Percentiles rank a stretch among this genome's conserved stretches.
phyloP scores from a whole-genome alignment of 2,888 invertebrate species.

The Phalera bucephala region DNA sequence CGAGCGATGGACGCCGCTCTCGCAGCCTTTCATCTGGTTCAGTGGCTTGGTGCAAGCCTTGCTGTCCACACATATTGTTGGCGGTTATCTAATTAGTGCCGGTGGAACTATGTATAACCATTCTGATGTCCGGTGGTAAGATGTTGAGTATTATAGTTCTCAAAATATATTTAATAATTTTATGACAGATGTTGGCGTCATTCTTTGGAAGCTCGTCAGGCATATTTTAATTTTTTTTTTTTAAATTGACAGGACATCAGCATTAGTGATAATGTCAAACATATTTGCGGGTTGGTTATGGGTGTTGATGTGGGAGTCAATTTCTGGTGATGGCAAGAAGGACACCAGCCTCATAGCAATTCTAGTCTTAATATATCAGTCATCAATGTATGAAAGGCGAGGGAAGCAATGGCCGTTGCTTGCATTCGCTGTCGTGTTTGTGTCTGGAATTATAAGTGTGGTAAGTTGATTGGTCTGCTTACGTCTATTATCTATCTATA shows the following conservation, averaged over 20 bases:
- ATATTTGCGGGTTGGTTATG: slow-evolving; percentile 82
- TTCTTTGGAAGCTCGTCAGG: no score
- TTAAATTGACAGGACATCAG: slow-evolving; percentile 85
- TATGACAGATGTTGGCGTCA: slow-evolving; percentile 38
- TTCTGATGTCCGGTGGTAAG: slow-evolving; percentile 86
- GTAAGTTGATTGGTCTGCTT: slow-evolving; percentile 75
- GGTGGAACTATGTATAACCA: slow-evolving; percentile 85
- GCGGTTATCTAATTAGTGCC: slow-evolving; percentile 85
- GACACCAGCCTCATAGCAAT: slow-evolving; percentile 83
- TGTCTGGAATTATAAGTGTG: slow-evolving; percentile 85
- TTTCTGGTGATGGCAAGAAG: slow-evolving; percentile 59
- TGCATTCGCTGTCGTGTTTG: slow-evolving; percentile 77
- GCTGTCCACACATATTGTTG: slow-evolving; percentile 85
- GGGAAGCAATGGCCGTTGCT: slow-evolving; percentile 83
- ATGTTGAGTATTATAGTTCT: not conserved
- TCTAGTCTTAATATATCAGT: slow-evolving; percentile 84
- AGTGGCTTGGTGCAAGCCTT: slow-evolving; percentile 85
- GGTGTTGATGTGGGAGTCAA: slow-evolving; percentile 81
- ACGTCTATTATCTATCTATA: no score
- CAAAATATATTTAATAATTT: not conserved
- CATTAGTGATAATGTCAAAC: slow-evolving; percentile 80
- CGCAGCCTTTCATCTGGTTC: slow-evolving; percentile 81
- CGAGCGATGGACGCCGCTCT: slow-evolving; percentile 62
- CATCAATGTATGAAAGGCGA: slow-evolving; percentile 68
- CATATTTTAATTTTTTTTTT: no score